Percentiles rank a stretch among this genome's conserved stretches.
These are phyloP conservation scores for Tachina fera DNA, from an alignment of 2,888 invertebrate species.

Conservation along the genomic window DNA sequence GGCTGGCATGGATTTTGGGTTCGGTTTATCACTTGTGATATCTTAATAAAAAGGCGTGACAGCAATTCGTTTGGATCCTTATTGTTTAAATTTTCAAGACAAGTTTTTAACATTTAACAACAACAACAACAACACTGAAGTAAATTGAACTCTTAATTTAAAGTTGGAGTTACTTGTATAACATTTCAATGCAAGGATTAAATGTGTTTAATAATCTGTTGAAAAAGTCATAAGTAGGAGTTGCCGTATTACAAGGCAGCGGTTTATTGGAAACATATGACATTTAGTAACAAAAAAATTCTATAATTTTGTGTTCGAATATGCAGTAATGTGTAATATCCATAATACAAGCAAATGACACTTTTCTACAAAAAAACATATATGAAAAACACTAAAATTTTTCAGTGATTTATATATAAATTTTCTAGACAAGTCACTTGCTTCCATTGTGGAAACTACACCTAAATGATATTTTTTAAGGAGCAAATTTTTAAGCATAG, in stretches of 20 bases:
- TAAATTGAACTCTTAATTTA: constrained; percentile 29
- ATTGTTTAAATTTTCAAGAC: constrained; percentile 13
- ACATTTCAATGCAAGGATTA: constrained; percentile 16
- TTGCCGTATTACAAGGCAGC: constrained; percentile 17
- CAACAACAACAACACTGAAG: background rate
- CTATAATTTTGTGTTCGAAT: background rate
- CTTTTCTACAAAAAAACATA: too few relatives aligned
- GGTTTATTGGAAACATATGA: constrained; percentile 52
- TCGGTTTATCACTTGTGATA: constrained; percentile 62
- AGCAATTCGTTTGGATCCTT: constrained; percentile 41
- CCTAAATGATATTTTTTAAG: too few relatives aligned
- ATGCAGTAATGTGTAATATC: too few relatives aligned
- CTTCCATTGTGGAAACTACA: too few relatives aligned
- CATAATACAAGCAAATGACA: too few relatives aligned
- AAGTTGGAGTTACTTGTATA: constrained; percentile 4
- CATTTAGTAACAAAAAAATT: background rate
- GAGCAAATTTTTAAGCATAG: too few relatives aligned
- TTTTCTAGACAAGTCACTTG: too few relatives aligned
- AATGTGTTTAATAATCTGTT: constrained; percentile 25
- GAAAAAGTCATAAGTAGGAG: constrained; percentile 27
- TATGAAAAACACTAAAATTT: too few relatives aligned
- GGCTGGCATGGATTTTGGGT: constrained; percentile 11
- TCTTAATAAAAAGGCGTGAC: constrained; percentile 66
- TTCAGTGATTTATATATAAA: too few relatives aligned
- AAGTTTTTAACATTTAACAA: background rate